phyloP scores from a whole-genome alignment of 1,140 invertebrate species.

The Samia ricini region DNA sequence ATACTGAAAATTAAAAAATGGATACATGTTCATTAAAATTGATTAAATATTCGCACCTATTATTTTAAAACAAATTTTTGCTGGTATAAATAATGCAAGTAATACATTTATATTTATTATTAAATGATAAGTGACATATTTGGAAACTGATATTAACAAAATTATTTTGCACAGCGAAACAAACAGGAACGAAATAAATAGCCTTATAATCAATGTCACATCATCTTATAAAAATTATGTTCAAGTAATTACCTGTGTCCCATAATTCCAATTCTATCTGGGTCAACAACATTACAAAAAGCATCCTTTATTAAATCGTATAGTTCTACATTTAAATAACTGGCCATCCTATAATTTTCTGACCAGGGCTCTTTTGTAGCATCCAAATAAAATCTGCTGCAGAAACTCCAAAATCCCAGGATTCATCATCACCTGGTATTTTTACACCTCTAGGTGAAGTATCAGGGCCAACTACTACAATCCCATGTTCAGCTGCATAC shows the following conservation, averaged over 20 bases:
- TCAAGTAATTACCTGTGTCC: constrained; percentile 85
- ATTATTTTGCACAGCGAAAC: no score
- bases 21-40: not conserved
- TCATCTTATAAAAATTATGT: not conserved
- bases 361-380: constrained; percentile 95
- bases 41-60: not conserved
- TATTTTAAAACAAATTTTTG: not conserved
- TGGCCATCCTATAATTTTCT: constrained; percentile 97
- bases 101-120: no score
- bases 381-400: constrained; percentile 98
- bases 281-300: constrained; percentile 68
- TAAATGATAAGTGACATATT: no score
- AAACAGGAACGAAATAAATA: no score
- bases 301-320: constrained; percentile 84
- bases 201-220: not conserved
- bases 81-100: not conserved
- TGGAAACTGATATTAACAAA: no score
- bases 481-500: constrained; percentile 87
- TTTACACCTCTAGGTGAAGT: constrained; percentile 95
- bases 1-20: constrained; percentile 82
- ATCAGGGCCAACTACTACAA: constrained; percentile 95
- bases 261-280: constrained; percentile 86
- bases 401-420: constrained; percentile 96
- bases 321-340: constrained; percentile 96
- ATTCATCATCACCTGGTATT: constrained; percentile 93